Evolutionary conservation across 2,797 vertebrate species (phyloP).

Genomic region (Galaxias olidus): DNA sequence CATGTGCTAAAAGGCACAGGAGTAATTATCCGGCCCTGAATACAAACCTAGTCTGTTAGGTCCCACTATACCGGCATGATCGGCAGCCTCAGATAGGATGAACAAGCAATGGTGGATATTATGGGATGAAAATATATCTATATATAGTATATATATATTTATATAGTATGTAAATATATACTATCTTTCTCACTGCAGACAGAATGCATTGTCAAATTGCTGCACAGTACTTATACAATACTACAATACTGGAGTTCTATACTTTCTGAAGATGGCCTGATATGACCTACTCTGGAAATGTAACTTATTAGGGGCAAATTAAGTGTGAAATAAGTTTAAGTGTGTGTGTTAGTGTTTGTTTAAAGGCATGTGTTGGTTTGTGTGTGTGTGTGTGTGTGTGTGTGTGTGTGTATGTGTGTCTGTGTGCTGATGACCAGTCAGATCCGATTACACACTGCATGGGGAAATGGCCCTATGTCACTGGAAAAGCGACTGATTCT

Average conservation of each 20-base stretch:
- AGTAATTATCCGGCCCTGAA: conserved; percentile 74
- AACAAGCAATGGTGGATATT: conserved; percentile 74
- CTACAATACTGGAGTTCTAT: no score
- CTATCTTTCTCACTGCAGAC: conserved; percentile 46
- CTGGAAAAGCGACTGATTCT: conserved; percentile 97
- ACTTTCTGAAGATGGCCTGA: no score
- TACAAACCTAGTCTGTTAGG: conserved; percentile 70
- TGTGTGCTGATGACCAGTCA: conserved; percentile 88
- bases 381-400: conserved; percentile 27
- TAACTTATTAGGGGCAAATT: no score
- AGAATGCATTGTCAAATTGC: no score
- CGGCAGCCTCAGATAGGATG: conserved; percentile 71
- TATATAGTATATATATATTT: conserved; percentile 74
- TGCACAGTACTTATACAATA: no score
- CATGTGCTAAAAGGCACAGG: conserved; percentile 74
- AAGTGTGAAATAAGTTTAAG: conserved; percentile 35
- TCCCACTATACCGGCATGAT: conserved; percentile 77
- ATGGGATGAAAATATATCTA: conserved; percentile 73
- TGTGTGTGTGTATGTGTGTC: conserved; percentile 50
- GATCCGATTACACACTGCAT: conserved; percentile 94
- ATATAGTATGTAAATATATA: no score
- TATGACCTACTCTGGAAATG: no score
- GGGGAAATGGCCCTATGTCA: conserved; percentile 92
- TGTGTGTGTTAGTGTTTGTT: background rate
- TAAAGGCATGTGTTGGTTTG: conserved; percentile 14